phyloP scores from a whole-genome alignment of 2,797 vertebrate genomes.

The Cryptoprocta ferox region DNA sequence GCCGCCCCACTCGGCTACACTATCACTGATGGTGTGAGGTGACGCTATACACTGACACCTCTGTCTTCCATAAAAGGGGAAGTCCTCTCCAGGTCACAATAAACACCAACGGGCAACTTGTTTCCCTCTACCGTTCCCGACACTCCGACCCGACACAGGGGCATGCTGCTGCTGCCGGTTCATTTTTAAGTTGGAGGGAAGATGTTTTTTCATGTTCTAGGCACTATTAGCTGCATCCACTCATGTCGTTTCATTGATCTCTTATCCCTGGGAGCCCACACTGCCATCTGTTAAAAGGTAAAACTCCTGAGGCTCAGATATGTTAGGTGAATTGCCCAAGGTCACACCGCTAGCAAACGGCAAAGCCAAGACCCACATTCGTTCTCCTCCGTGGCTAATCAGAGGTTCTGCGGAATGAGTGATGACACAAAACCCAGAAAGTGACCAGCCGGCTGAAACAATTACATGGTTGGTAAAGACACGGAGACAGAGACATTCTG shows the following conservation, averaged over 20 bases:
- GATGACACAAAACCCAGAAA: not conserved
- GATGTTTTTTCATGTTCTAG: not conserved
- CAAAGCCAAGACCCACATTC: not conserved
- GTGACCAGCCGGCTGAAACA: not conserved
- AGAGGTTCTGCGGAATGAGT: not conserved
- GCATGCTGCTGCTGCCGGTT: not conserved
- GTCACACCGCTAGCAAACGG: not conserved
- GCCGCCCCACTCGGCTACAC: fast-evolving
- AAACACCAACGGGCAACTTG: not conserved
- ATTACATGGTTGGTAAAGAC: not conserved
- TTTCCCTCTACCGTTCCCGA: not conserved
- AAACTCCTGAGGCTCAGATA: slow-evolving; percentile 17
- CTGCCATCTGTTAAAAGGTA: not conserved
- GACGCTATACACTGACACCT: not conserved
- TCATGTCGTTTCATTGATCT: no score
- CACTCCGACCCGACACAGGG: not conserved
- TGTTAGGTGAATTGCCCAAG: not conserved
- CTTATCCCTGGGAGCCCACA: not conserved
- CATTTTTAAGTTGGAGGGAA: not conserved
- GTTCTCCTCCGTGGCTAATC: not conserved
- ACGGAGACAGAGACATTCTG: not conserved
- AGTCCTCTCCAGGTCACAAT: not conserved
- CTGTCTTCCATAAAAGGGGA: not conserved
- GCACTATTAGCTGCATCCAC: not conserved
- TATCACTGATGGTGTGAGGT: fast-evolving